Conservation (phyloP, 2,113 vertebrate genomes). For the Vireo altiloquus region DNA sequence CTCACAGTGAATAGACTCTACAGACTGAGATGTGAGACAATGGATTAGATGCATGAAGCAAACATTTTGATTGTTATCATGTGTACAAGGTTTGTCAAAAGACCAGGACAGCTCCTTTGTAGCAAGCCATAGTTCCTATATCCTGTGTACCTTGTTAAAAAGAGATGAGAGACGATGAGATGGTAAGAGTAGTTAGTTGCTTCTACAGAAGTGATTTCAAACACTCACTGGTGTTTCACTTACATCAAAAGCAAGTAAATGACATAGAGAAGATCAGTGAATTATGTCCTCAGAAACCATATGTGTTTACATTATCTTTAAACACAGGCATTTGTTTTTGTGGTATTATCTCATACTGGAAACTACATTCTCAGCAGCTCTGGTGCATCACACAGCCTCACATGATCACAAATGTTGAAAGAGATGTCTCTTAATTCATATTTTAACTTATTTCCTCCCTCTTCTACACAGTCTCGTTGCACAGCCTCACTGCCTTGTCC, state of each 20-base stretch:
- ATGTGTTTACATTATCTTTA: neutral
- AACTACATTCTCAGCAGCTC: neutral
- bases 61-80: neutral
- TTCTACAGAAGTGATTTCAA: neutral
- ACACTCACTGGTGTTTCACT: neutral
- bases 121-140: neutral
- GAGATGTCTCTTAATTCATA: neutral
- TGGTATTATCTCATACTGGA: neutral
- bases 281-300: neutral
- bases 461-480: neutral
- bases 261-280: neutral
- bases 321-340: neutral
- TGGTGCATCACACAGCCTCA: neutral
- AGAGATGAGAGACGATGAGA: neutral
- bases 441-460: neutral
- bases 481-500: neutral
- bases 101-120: neutral
- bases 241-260: neutral
- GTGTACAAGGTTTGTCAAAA: neutral
- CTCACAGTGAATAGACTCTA: neutral
- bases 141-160: neutral
- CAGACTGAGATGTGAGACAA: rapidly evolving
- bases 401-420: neutral
- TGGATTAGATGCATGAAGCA: neutral
- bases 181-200: neutral